Conservation (phyloP, 2,888 invertebrate species). For the Mellilla xanthometata region DNA sequence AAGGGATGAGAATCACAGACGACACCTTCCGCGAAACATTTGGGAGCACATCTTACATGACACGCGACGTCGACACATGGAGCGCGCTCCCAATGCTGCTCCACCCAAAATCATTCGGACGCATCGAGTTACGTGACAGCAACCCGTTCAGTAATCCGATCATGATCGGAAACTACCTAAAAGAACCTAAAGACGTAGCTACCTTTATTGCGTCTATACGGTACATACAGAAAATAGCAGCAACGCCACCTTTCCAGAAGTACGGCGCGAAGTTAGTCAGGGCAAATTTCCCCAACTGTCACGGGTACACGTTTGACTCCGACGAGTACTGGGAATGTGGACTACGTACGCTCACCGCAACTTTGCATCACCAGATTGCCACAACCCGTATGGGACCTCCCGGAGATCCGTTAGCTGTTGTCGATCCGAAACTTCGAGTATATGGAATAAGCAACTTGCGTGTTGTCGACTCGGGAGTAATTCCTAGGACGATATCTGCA, state of each 20-base stretch:
- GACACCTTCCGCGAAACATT: conserved; percentile 81
- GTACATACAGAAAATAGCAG: conserved; percentile 80
- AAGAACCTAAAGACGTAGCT: conserved; percentile 83
- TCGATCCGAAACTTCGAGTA: conserved; percentile 84
- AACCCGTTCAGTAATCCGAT: conserved; percentile 89
- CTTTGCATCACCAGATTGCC: conserved; percentile 85
- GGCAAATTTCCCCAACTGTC: conserved; percentile 79
- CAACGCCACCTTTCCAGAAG: conserved; percentile 83
- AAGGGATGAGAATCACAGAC: conserved; percentile 81
- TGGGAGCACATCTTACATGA: conserved; percentile 66
- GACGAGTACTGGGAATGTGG: conserved; percentile 89
- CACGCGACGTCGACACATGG: conserved; percentile 76
- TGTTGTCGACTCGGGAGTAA: conserved; percentile 87
- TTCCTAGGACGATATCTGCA: conserved; percentile 84
- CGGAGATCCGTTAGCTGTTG: conserved; percentile 84
- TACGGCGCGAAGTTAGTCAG: conserved; percentile 80
- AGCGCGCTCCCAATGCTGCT: conserved; percentile 86
- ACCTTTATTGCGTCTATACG: conserved; percentile 84
- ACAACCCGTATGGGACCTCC: conserved; percentile 88
- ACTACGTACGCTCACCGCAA: conserved; percentile 81
- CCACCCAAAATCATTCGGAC: conserved; percentile 88
- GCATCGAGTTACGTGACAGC: conserved; percentile 85
- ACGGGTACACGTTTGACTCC: conserved; percentile 67
- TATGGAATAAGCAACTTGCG: conserved; percentile 83
- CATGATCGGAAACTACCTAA: conserved; percentile 92